Percentiles rank a stretch among this genome's conserved stretches.
Conservation (phyloP, 2,888 invertebrate species). For the Melikaiella ostensackeni region DNA sequence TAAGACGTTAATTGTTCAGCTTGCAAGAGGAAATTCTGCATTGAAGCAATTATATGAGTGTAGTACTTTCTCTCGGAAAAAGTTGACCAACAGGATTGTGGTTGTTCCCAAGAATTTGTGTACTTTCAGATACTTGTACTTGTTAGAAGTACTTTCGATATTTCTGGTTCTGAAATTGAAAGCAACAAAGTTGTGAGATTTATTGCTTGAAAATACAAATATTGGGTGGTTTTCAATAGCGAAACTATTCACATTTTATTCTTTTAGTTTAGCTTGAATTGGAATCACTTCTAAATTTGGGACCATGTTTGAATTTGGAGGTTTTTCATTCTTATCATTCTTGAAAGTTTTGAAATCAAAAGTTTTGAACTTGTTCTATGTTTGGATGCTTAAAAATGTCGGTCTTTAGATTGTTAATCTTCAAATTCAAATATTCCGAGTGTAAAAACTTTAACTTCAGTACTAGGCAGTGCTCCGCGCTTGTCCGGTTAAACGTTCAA, state of each 20-base stretch:
- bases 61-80: conserved; percentile 25
- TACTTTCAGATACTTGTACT: conserved; percentile 11
- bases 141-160: not conserved
- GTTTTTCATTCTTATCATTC: no score
- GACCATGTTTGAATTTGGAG: no score
- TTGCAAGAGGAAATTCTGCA: conserved; percentile 14
- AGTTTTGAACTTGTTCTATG: no score
- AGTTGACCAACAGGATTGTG: conserved; percentile 26
- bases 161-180: not conserved
- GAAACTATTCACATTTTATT: not conserved
- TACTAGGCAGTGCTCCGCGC: no score
- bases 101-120: not conserved
- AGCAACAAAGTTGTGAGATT: not conserved
- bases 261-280: no score
- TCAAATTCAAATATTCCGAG: no score
- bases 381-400: no score
- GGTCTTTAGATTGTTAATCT: no score
- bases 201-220: not conserved
- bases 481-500: no score
- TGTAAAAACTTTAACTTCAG: no score
- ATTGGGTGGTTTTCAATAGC: not conserved
- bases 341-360: no score
- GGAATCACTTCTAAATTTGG: no score
- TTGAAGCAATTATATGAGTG: conserved; percentile 16
- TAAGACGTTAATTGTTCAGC: conserved; percentile 30